Evolutionary conservation across 1,140 invertebrate genomes (phyloP), one percentile per base, ranked within the genome.

Genomic region (Panagrolaimus sp.): DNA sequence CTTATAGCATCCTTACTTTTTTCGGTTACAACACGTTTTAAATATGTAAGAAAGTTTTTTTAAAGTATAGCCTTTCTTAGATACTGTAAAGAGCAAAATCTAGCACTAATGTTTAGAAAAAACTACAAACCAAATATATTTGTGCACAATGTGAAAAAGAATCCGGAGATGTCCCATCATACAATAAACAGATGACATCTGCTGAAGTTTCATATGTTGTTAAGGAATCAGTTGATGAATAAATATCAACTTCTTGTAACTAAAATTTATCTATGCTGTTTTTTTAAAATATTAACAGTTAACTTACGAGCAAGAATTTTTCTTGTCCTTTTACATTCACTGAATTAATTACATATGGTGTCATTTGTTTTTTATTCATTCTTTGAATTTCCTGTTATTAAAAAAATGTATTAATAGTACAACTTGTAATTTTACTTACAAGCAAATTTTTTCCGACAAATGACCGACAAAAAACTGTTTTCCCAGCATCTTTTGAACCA

Each of bases 121-220:
- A 38, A 38, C 2, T 38, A 38, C 31, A 38, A 38, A 94, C 92
- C 82, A 95, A 89, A 84, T 93, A 98, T 84, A 96, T 92, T 79
- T 91, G 88, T 16, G 95, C 94, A 80, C 94, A 90, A 81, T 93
- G 97, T 85, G 96, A 92, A 85, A 99, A 98, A 0, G 93, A 96
- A 80, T 91, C 90, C 25, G 91, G 89, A 84, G 96, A 91, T 62
- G 89, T 91, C 9, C 89, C 87, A 86, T 98, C 94, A 84, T 96
- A 99, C n/a, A 98, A 89, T 46, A 99, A 87, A 84, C 94, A 96
- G 27, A 92, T 92, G n/a, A 96, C 95, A 86, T 99, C 96, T 86
- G 95, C 98, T 74, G 91, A 89, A 27, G 95, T 90, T 86, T 98
- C 93, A 78, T 90, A 88, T 7, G 92, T 91, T 73, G 90, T 89